Percentiles rank a stretch among this genome's conserved stretches.
These are phyloP conservation scores for Drosophila prostipennis DNA, from an alignment of 2,888 invertebrate genomes.

Conservation along the genomic window DNA sequence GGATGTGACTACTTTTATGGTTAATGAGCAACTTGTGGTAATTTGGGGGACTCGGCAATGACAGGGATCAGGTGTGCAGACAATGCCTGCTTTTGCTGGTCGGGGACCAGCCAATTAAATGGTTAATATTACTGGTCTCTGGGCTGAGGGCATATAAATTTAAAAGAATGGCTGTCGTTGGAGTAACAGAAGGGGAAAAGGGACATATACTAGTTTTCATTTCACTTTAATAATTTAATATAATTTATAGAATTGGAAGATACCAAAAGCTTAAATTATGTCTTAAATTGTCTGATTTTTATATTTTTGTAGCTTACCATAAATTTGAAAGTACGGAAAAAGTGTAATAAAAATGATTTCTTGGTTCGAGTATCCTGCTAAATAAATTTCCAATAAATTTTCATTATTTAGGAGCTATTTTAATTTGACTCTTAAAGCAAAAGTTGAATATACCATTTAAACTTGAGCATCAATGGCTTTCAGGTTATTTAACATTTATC, in stretches of 20 bases:
- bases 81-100: conserved; percentile 4
- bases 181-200: neutral
- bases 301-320: too few relatives aligned
- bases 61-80: conserved; percentile 57
- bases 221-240: too few relatives aligned
- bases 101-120: conserved; percentile 57
- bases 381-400: too few relatives aligned
- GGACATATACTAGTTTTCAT: too few relatives aligned
- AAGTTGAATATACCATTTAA: neutral
- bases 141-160: conserved; percentile 54
- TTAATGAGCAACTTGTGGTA: conserved; percentile 67
- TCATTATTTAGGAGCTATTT: too few relatives aligned
- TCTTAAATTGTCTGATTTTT: too few relatives aligned
- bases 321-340: too few relatives aligned
- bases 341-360: too few relatives aligned
- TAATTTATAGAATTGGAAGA: too few relatives aligned
- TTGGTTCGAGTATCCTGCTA: too few relatives aligned
- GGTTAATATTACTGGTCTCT: conserved; percentile 40
- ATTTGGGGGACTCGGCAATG: conserved; percentile 40
- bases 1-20: conserved; percentile 76
- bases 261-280: too few relatives aligned
- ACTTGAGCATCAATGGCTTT: neutral
- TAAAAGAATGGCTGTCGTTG: conserved; percentile 47
- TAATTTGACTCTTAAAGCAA: too few relatives aligned
- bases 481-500: conserved; percentile 3